Conservation (phyloP, 2,113 vertebrate genomes). For the Triplophysa dalaica region DNA sequence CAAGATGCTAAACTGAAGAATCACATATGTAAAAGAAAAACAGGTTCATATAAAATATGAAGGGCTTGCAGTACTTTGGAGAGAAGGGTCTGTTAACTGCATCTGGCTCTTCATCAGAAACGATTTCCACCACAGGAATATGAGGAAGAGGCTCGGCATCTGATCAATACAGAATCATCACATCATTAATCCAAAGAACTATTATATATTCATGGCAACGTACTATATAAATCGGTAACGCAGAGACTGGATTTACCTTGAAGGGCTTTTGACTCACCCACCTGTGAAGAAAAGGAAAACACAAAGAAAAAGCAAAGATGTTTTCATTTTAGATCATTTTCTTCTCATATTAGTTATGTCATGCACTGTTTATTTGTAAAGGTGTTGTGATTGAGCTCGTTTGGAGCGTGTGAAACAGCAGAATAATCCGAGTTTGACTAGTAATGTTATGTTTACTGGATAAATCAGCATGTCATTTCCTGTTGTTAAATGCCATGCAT, state of each 20-base stretch:
- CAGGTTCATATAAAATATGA: neutral
- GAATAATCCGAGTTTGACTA: too few species aligned
- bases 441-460: too few species aligned
- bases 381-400: too few species aligned
- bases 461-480: too few species aligned
- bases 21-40: too few species aligned
- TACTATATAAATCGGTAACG: neutral
- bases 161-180: constrained; percentile 17
- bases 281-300: constrained; percentile 52
- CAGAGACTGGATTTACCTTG: constrained; percentile 61
- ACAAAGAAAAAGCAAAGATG: neutral
- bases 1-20: too few species aligned
- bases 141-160: constrained; percentile 52
- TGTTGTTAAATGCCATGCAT: too few species aligned
- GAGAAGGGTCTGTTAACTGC: constrained; percentile 40
- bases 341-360: too few species aligned
- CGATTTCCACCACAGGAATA: constrained; percentile 45
- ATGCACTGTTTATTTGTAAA: too few species aligned
- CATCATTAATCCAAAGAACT: neutral
- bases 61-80: constrained; percentile 56
- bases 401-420: too few species aligned
- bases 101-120: constrained; percentile 46
- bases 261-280: constrained; percentile 44
- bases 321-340: too few species aligned
- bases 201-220: neutral